Base-by-base conservation (phyloP, 2,113 vertebrate species). In the Melanocharis versteri region DNA sequence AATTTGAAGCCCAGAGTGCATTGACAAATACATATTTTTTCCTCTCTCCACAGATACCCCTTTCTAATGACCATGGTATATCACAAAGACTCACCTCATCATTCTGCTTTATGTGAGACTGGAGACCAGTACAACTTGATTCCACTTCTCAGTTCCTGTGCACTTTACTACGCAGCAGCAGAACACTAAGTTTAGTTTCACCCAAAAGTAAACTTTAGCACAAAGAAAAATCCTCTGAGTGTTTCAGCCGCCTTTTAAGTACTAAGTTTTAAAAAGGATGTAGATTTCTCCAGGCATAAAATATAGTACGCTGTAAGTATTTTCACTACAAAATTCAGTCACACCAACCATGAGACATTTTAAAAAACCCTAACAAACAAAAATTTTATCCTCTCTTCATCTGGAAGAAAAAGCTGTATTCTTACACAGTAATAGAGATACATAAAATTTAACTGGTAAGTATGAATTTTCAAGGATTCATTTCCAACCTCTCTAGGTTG, bases 391-490 rank as follows among this genome's bases (percentile, higher is more conserved):
- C 30, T 80, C 48, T 78, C 48, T 87, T 83, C 35, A 35, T 50
- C 68, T 39, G 31, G 28, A 60, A 91, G 45, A 54, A 82, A 81
- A 82, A 60, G 2, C 15, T 30, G 40, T 56, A 60, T 45, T 33
- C 8, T 93, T 42, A 57, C 22, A 60, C 4, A 62, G 33, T 28
- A 47, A 61, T 5, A 70, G 20, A 61, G 37, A 73, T 2, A 37
- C 13, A 48, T 13, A 56, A 83, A 60, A 66, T 71, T 58, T 89
- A 94, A 90, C 71, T 70, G 57, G 64, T 65, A 96, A 96, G 93
- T 89, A 95, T 21, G 13, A 39, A 92, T 93, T 96, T 85, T 94
- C 75, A 95, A 90, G 39, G 54, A 76, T 56, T 96, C 44, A 95
- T 97, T 97, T 86, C 73, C 79, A 72, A 11, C n/a, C 57, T 90